Base-by-base conservation (phyloP, 2,888 invertebrate genomes). In the Euplagia quadripunctaria region DNA sequence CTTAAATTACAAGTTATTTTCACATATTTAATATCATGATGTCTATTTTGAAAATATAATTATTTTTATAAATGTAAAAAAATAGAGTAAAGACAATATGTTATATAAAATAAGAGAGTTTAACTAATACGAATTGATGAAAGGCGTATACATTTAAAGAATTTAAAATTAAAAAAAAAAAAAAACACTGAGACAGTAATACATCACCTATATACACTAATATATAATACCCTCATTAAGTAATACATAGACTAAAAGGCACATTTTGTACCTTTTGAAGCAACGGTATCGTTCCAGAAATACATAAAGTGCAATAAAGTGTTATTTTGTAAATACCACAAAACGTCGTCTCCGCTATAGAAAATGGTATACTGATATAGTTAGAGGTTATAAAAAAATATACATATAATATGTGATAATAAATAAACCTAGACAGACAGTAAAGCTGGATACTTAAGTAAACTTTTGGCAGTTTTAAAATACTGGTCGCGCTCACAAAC, bases 401-500 rank as follows among this genome's bases (percentile, higher is more conserved):
- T 82, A 79, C 46, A 73, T 79, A 76, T 79, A 79, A 77, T 78
- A 82, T 84, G 83, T 87, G 86, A 86, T 85, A 84, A 84, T 85
- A 84, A 85, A 80, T 72, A 79, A 82, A 76, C 80, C 73, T 81
- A 68, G 81, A 83, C 77, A 85, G 73, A 86, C 75, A 87, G 83
- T 90, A 90, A 92, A 92, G 91, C 93, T 90, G 90, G 87, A 87
- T 89, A 90, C 82, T 88, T 86, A 89, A 86, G 87, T 88, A 90
- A 89, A 90, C 88, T 90, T 94, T 95, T 94, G 95, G 94, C 94
- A 93, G 92, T 94, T 92, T 55, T 84, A 81, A 78, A 94, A 94
- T 94, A 95, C 93, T 94, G 94, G 88, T 94, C 88, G 91, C 94
- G 91, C 90, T 91, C 93, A 94, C 94, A 92, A 89, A 72, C 72